Percentiles rank a stretch among this genome's conserved stretches.
phyloP scores from a whole-genome alignment of 2,888 invertebrate genomes.

The Sepioteuthis lessoniana region DNA sequence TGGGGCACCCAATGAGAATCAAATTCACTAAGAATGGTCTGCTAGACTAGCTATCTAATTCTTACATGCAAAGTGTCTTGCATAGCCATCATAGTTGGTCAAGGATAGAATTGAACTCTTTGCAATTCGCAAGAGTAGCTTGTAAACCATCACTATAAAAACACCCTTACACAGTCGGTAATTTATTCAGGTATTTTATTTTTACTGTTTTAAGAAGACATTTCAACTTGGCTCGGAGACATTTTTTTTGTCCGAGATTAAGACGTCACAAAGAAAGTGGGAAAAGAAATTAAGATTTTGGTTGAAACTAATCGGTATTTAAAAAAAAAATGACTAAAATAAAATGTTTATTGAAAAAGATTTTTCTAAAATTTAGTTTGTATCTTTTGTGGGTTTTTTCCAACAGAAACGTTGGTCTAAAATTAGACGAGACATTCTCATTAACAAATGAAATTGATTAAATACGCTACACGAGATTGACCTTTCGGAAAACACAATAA shows the following conservation, averaged over 20 bases:
- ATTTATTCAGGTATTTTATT: too few species aligned
- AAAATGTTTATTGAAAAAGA: background rate
- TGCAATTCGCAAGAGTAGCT: too few species aligned
- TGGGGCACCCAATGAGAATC: too few species aligned
- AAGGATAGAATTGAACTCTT: too few species aligned
- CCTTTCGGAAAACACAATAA: background rate
- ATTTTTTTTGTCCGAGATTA: background rate
- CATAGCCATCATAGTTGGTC: too few species aligned
- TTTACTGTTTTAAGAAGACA: too few species aligned
- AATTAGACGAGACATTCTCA: constrained; percentile 33
- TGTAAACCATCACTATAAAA: too few species aligned
- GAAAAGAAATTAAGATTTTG: background rate
- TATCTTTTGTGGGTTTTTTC: background rate
- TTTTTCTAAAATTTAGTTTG: background rate
- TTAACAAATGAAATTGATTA: constrained; percentile 23
- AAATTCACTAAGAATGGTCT: too few species aligned
- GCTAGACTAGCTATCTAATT: too few species aligned
- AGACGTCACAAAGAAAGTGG: background rate
- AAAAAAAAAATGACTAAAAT: background rate
- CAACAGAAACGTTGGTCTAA: background rate
- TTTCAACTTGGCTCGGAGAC: background rate
- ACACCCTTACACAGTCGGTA: too few species aligned
- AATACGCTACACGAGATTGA: background rate
- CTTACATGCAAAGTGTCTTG: too few species aligned
- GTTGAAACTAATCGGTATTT: background rate